Evolutionary conservation across 2,113 vertebrate genomes (phyloP).

Genomic region (Puntigrus tetrazona): DNA sequence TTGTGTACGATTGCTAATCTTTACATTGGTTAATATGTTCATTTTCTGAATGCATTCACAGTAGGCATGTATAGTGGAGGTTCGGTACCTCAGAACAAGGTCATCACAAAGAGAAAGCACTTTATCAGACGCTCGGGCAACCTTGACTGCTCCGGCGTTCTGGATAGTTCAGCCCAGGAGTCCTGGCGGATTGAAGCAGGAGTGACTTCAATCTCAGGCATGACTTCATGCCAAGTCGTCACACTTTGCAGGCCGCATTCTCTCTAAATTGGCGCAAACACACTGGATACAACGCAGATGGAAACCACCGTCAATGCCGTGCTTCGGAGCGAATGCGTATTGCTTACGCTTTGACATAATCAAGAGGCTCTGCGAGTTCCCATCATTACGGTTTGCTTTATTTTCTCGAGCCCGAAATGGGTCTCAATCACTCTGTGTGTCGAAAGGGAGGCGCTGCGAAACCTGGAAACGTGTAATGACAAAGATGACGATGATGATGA

Average conservation of each 20-base stretch:
- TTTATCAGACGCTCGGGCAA: constrained; percentile 34
- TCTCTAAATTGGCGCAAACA: constrained; percentile 66
- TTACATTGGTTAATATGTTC: too few relatives aligned
- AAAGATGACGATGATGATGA: constrained; percentile 63
- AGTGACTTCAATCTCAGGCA: constrained; percentile 63
- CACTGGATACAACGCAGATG: constrained; percentile 62
- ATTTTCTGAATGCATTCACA: neutral
- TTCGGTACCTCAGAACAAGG: constrained; percentile 36
- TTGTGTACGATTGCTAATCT: neutral
- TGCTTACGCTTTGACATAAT: constrained; percentile 56
- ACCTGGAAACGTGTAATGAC: constrained; percentile 44
- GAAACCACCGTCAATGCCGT: constrained; percentile 48
- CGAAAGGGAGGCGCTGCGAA: constrained; percentile 22
- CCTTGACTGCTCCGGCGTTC: constrained; percentile 37
- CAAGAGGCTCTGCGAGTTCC: constrained; percentile 49
- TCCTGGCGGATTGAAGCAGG: constrained; percentile 65
- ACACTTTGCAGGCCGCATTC: constrained; percentile 63
- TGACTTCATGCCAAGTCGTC: constrained; percentile 69
- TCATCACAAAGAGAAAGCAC: constrained; percentile 47
- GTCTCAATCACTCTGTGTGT: constrained; percentile 51
- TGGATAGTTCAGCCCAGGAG: constrained; percentile 57
- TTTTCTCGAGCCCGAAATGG: constrained; percentile 50
- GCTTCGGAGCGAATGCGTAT: constrained; percentile 51
- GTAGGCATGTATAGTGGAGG: neutral
- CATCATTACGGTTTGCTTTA: constrained; percentile 43